phyloP scores from a whole-genome alignment of 2,888 invertebrate genomes.

The Gymnosoma rotundatum region DNA sequence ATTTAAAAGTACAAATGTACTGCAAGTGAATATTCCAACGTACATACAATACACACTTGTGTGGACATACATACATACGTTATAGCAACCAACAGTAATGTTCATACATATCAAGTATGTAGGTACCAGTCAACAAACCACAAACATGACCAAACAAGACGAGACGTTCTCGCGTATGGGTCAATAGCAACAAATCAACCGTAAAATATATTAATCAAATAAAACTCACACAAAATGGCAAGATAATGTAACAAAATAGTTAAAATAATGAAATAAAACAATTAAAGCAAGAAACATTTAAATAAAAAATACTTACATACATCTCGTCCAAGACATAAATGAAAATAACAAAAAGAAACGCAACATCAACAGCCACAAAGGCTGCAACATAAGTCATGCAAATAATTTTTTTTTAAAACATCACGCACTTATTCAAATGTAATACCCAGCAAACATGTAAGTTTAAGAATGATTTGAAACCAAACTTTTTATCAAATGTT shows the following conservation, averaged over 20 bases:
- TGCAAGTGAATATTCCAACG: not conserved
- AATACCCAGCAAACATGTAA: too few species aligned
- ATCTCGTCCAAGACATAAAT: constrained; percentile 49
- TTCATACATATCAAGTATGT: not conserved
- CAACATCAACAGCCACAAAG: not conserved
- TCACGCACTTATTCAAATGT: too few species aligned
- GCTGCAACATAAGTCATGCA: constrained; percentile 5
- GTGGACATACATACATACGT: not conserved
- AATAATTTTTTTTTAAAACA: too few species aligned
- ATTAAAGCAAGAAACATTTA: constrained; percentile 48
- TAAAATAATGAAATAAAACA: constrained; percentile 44
- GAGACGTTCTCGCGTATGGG: constrained; percentile 22
- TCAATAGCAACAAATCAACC: constrained; percentile 30
- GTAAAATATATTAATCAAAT: constrained; percentile 44
- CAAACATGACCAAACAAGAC: constrained; percentile 9
- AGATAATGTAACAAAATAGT: constrained; percentile 57
- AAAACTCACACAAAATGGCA: constrained; percentile 50
- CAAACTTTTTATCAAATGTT: too few species aligned
- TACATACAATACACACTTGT: not conserved
- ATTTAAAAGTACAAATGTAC: constrained; percentile 48
- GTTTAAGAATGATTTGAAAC: too few species aligned
- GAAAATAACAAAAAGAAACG: constrained; percentile 35
- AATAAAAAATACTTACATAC: constrained; percentile 58
- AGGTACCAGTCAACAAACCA: constrained; percentile 1
- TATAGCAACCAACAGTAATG: constrained; percentile 14